Percentiles rank a stretch among this genome's conserved stretches.
Conservation (phyloP, 1,140 invertebrate genomes). For the Pseudomyrmex concolor region DNA sequence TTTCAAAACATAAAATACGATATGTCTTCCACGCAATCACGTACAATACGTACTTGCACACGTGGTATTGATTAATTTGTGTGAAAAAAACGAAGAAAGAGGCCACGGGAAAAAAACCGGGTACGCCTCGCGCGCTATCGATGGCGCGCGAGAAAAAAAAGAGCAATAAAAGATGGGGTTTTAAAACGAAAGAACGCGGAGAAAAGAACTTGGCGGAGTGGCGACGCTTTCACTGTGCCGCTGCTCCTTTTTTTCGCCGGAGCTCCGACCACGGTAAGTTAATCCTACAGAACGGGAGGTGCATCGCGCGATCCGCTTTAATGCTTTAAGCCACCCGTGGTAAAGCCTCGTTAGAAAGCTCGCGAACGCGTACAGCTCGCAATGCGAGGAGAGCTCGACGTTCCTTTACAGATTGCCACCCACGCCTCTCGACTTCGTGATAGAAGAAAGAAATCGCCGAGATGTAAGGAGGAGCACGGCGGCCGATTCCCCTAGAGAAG, state of each 20-base stretch:
- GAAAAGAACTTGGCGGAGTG: not conserved
- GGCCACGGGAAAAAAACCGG: slow-evolving; percentile 15
- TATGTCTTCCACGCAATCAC: no score
- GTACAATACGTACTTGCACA: slow-evolving; percentile 12
- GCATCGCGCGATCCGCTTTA: slow-evolving; percentile 71
- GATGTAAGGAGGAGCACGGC: slow-evolving; percentile 28
- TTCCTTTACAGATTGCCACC: slow-evolving; percentile 70
- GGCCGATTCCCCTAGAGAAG: no score
- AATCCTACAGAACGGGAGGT: slow-evolving; percentile 43
- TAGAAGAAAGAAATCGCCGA: slow-evolving; percentile 46
- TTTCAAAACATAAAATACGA: no score
- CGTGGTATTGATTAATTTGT: slow-evolving; percentile 58
- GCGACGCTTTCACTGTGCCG: slow-evolving; percentile 23
- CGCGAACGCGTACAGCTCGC: slow-evolving; percentile 56
- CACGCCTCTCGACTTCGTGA: slow-evolving; percentile 52
- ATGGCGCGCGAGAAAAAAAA: slow-evolving; percentile 35
- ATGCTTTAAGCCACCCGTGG: slow-evolving; percentile 68
- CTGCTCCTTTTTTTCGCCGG: slow-evolving; percentile 23
- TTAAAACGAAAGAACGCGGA: slow-evolving; percentile 41
- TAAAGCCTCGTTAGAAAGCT: slow-evolving; percentile 73
- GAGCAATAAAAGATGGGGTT: slow-evolving; percentile 36
- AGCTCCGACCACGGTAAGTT: slow-evolving; percentile 32
- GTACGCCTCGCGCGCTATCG: slow-evolving; percentile 33
- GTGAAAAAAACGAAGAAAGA: slow-evolving; percentile 24
- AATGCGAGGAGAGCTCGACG: slow-evolving; percentile 51